Conservation (phyloP, 2,113 vertebrate genomes). For the Climacteris rufus region DNA sequence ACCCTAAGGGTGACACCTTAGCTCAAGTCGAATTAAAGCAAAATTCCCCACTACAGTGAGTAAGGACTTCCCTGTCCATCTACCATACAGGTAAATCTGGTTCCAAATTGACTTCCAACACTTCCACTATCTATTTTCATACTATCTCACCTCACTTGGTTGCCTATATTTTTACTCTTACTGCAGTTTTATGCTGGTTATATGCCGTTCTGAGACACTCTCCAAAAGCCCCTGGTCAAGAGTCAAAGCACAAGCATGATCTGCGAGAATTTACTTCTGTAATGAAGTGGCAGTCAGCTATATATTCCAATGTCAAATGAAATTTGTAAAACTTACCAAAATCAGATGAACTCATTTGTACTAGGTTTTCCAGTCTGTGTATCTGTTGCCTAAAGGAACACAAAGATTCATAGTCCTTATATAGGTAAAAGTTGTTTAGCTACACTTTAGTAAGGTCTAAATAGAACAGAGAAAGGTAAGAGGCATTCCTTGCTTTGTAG, state of each 20-base stretch:
- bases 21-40: neutral
- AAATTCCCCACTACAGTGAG: neutral
- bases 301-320: neutral
- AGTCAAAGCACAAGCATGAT: neutral
- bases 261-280: neutral
- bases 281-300: neutral
- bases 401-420: neutral
- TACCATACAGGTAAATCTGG: neutral
- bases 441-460: neutral
- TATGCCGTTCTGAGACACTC: neutral
- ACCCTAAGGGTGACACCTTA: neutral
- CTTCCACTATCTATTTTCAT: neutral
- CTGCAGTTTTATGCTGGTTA: neutral
- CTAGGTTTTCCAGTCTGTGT: conserved; percentile 81
- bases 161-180: neutral
- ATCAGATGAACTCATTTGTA: conserved; percentile 81
- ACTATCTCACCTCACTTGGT: neutral
- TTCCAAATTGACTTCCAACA: neutral
- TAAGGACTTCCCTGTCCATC: neutral
- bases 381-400: conserved; percentile 81
- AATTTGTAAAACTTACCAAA: conserved; percentile 84
- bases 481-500: neutral
- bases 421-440: neutral
- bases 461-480: neutral
- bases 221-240: neutral